Evolutionary conservation across 35 echinoderm and acorn worm species (phyloP).

Genomic region (Anneissia japonica): DNA sequence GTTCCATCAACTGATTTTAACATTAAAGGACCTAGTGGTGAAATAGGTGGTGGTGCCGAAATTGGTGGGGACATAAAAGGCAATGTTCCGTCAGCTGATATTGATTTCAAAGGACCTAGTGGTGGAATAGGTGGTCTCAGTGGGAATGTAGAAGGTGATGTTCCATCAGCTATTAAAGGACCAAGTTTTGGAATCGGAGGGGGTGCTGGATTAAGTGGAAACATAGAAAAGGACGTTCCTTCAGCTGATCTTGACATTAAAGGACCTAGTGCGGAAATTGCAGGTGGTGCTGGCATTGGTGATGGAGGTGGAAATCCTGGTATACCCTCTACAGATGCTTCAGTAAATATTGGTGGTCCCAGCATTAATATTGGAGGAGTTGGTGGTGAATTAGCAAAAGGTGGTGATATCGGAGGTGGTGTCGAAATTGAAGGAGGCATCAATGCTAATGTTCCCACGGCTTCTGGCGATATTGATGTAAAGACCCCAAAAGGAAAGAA

Average conservation of each 20-base stretch:
- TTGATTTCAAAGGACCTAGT: too few relatives aligned
- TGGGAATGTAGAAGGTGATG: neutral
- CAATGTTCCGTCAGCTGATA: too few relatives aligned
- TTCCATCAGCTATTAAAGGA: neutral
- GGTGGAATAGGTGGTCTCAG: too few relatives aligned
- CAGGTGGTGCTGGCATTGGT: conserved; percentile 26
- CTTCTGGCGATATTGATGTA: neutral
- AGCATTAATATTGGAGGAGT: conserved; percentile 33
- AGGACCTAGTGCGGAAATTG: conserved; percentile 16
- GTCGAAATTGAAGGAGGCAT: conserved; percentile 10
- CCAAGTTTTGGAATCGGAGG: neutral
- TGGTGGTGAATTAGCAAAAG: conserved; percentile 11
- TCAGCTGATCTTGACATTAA: neutral
- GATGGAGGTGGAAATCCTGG: neutral
- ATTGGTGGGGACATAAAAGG: neutral
- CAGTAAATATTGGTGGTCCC: conserved; percentile 17
- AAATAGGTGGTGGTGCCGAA: neutral
- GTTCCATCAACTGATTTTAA: neutral
- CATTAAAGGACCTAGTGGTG: conserved; percentile 4
- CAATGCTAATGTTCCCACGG: neutral
- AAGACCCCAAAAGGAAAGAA: neutral
- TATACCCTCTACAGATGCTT: neutral
- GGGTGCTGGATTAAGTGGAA: neutral
- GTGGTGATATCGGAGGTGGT: conserved; percentile 10
- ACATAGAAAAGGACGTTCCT: too few relatives aligned